Conservation (phyloP, 2,888 invertebrate genomes). For the Oscheius sp. region DNA sequence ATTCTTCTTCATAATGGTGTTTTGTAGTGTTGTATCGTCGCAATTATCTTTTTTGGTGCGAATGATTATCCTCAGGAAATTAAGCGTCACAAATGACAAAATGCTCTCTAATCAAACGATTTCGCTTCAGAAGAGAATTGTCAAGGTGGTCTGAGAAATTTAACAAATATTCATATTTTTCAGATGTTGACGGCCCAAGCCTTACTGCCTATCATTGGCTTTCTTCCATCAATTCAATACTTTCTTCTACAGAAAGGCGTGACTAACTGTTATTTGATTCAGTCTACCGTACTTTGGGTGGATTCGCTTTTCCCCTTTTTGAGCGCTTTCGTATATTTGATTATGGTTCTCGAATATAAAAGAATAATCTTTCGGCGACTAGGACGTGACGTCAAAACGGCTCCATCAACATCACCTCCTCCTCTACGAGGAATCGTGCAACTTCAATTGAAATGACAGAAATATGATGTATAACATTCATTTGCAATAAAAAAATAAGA, state of each 20-base stretch:
- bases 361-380: conserved; percentile 2
- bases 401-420: background rate
- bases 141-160: conserved; percentile 6
- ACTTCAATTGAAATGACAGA: background rate
- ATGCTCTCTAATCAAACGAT: background rate
- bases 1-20: conserved; percentile 2
- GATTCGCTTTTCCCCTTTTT: conserved; percentile 13
- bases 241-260: background rate
- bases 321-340: conserved; percentile 2
- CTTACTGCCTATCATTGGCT: conserved; percentile 2
- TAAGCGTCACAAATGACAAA: background rate
- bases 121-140: background rate
- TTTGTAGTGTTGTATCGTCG: background rate
- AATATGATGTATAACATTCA: background rate
- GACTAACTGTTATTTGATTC: conserved; percentile 9
- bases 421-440: background rate
- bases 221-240: conserved; percentile 1
- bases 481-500: background rate
- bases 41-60: background rate
- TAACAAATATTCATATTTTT: background rate
- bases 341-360: conserved; percentile 19
- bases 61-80: conserved; percentile 4
- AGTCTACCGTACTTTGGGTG: conserved; percentile 14
- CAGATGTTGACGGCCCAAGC: conserved; percentile 21
- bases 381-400: background rate